phyloP scores from a whole-genome alignment of 2,113 vertebrate genomes.

The Phasianus colchicus region DNA sequence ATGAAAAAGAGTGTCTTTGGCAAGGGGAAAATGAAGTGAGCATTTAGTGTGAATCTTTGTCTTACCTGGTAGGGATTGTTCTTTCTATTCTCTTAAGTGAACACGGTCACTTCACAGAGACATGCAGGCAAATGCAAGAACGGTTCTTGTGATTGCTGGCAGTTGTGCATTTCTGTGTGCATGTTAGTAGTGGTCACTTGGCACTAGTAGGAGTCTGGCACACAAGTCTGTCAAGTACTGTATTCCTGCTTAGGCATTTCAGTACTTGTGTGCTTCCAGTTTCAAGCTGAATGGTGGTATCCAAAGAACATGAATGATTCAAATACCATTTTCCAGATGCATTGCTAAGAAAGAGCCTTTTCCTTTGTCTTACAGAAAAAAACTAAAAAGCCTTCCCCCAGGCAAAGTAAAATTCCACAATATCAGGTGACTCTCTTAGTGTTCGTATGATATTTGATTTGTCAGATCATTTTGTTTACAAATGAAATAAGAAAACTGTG shows the following conservation, averaged over 20 bases:
- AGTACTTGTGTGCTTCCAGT: slow-evolving; percentile 27
- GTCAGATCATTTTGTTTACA: background rate
- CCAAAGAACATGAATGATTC: background rate
- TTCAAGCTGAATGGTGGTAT: background rate
- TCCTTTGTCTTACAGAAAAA: background rate
- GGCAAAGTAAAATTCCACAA: background rate
- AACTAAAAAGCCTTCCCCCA: background rate
- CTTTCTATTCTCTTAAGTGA: background rate
- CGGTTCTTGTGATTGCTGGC: background rate
- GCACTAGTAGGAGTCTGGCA: background rate
- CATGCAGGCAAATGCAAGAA: background rate
- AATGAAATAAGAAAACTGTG: background rate
- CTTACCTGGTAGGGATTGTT: background rate
- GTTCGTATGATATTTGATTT: background rate
- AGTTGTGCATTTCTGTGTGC: background rate
- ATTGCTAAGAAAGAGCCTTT: background rate
- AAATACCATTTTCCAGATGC: background rate
- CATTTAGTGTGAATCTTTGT: background rate
- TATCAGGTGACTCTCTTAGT: background rate
- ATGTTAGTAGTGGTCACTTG: background rate
- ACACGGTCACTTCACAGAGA: background rate
- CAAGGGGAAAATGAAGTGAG: background rate
- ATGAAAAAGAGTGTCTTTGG: background rate
- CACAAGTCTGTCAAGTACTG: background rate
- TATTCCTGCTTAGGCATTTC: background rate